These are phyloP conservation scores for Cheilosia impressa DNA, from an alignment of 2,888 invertebrate genomes.

Conservation along the genomic window DNA sequence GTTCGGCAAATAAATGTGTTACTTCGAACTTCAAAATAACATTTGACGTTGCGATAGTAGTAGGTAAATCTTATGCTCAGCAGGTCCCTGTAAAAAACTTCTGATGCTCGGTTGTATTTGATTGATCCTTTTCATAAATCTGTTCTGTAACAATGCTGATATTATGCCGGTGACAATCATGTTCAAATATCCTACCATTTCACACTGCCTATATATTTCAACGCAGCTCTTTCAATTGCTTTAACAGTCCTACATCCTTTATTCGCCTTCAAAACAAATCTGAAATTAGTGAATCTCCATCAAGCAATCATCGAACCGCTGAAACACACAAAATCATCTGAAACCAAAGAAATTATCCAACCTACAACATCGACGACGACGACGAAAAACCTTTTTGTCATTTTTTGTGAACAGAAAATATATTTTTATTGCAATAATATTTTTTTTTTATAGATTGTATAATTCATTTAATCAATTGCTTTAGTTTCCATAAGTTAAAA, in stretches of 20 bases:
- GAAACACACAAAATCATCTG: conserved; percentile 63
- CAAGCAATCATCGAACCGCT: conserved; percentile 21
- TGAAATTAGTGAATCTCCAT: neutral
- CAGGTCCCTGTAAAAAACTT: too few species aligned
- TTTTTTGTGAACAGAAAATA: conserved; percentile 78
- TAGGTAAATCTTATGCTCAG: too few species aligned
- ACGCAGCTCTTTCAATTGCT: neutral
- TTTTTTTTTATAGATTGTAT: conserved; percentile 65
- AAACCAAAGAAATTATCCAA: conserved; percentile 39
- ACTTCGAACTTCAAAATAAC: too few species aligned
- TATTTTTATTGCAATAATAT: conserved; percentile 76
- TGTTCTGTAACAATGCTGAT: too few species aligned
- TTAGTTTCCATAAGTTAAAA: conserved; percentile 67
- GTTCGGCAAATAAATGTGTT: too few species aligned
- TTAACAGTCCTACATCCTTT: neutral
- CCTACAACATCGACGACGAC: conserved; percentile 55
- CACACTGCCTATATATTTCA: too few species aligned
- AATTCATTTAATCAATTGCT: conserved; percentile 68
- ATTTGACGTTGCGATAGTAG: too few species aligned
- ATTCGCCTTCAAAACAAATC: neutral
- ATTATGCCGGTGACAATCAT: too few species aligned
- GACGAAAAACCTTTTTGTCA: conserved; percentile 67
- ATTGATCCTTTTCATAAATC: too few species aligned
- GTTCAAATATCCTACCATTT: too few species aligned
- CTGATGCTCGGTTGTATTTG: too few species aligned